Percentiles rank a stretch among this genome's conserved stretches.
Evolutionary conservation across 2,113 vertebrate species (phyloP).

Genomic region (Brachyistius frenatus): DNA sequence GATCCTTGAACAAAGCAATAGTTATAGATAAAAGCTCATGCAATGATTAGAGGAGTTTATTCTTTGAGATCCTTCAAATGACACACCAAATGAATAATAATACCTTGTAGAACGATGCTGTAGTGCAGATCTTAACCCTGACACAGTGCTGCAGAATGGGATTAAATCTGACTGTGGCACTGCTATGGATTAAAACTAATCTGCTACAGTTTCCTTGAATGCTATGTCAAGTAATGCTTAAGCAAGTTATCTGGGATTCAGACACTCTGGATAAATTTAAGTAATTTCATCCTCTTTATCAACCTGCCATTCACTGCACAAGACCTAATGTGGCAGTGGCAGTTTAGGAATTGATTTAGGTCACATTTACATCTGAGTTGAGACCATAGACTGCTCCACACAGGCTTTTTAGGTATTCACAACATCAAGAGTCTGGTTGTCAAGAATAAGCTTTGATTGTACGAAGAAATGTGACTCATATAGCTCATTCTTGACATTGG

Average conservation of each 20-base stretch:
- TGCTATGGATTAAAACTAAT: slow-evolving; percentile 43
- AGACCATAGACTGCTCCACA: background rate
- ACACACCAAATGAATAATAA: background rate
- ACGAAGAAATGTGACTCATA: too few relatives aligned
- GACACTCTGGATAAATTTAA: slow-evolving; percentile 28
- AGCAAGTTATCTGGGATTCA: background rate
- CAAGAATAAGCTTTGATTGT: background rate
- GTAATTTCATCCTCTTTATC: slow-evolving; percentile 22
- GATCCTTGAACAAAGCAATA: background rate
- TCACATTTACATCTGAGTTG: slow-evolving; percentile 8
- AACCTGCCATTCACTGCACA: background rate
- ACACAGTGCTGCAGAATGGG: slow-evolving; percentile 47
- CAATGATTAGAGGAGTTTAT: background rate
- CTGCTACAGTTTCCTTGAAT: slow-evolving; percentile 17
- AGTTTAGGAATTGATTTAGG: background rate
- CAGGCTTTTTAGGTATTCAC: background rate
- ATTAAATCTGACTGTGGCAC: slow-evolving; percentile 49
- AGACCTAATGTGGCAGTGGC: background rate
- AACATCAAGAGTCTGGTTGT: background rate
- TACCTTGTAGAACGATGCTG: background rate
- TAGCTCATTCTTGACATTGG: too few relatives aligned
- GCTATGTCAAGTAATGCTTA: slow-evolving; percentile 8
- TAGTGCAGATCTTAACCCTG: background rate
- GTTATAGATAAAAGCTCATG: slow-evolving; percentile 20
- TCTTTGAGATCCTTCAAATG: slow-evolving; percentile 1